Percentiles rank a stretch among this genome's conserved stretches.
These are phyloP conservation scores for Hyaena hyaena DNA, from an alignment of 2,113 vertebrate species.

Conservation along the genomic window DNA sequence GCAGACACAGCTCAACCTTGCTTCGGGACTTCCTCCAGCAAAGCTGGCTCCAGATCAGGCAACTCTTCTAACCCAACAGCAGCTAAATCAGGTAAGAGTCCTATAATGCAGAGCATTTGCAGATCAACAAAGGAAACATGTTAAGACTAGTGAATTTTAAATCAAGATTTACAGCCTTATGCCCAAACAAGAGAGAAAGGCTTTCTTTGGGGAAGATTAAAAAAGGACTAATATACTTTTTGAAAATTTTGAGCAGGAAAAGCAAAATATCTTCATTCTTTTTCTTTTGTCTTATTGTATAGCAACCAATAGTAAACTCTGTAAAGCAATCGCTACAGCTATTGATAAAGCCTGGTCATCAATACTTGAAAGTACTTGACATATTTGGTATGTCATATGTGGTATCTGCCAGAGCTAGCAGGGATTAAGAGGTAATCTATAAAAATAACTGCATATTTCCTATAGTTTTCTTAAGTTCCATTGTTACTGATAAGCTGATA, in stretches of 20 bases:
- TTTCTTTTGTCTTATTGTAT: neutral
- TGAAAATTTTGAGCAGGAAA: neutral
- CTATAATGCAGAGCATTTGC: neutral
- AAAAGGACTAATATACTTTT: neutral
- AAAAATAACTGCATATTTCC: conserved; percentile 16
- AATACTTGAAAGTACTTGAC: neutral
- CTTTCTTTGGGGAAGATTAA: neutral
- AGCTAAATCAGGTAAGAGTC: conserved; percentile 61
- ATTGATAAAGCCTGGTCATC: neutral
- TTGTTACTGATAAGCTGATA: neutral
- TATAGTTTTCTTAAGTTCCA: neutral
- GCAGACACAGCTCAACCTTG: conserved; percentile 55
- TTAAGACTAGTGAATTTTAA: neutral
- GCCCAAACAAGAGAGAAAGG: neutral
- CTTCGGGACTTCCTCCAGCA: conserved; percentile 23
- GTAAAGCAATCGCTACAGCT: neutral
- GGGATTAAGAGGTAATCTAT: neutral
- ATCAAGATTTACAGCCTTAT: neutral
- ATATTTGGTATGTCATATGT: neutral
- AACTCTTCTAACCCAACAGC: conserved; percentile 20
- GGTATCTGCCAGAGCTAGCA: neutral
- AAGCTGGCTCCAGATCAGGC: conserved; percentile 64
- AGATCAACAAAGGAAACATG: neutral
- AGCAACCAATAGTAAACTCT: neutral
- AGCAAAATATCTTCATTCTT: neutral